Conservation (phyloP, 2,113 vertebrate genomes). For the Otocyon megalotis region DNA sequence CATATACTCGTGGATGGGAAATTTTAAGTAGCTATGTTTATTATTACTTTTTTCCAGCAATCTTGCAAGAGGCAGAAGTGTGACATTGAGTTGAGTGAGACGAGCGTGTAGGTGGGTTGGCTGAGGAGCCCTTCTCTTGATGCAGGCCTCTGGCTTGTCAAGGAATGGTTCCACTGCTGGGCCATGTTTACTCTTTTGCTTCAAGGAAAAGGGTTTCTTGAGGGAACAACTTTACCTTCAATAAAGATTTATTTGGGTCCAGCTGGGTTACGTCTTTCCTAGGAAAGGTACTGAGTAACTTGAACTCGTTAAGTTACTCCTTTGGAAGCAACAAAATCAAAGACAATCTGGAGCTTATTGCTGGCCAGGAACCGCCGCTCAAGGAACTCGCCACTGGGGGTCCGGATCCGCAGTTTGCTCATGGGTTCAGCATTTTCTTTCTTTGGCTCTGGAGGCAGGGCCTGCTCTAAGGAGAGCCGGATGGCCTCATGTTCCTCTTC, state of each 20-base stretch:
- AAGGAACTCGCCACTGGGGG: conserved; percentile 97
- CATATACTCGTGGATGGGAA: conserved; percentile 87
- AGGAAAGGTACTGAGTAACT: conserved; percentile 99
- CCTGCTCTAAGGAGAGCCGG: conserved; percentile 96
- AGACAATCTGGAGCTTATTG: conserved; percentile 97
- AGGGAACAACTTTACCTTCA: conserved; percentile 98
- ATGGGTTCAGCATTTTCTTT: conserved; percentile 94
- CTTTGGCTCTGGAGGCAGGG: conserved; percentile 94
- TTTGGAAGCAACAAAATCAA: conserved; percentile 99
- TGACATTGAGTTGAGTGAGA: conserved; percentile 85
- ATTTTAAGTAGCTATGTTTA: conserved; percentile 88
- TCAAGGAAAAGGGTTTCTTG: conserved; percentile 99
- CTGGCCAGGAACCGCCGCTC: conserved; percentile 97
- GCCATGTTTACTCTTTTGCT: conserved; percentile 93
- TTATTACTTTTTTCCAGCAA: conserved; percentile 86
- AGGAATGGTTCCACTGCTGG: conserved; percentile 83
- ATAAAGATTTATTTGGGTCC: conserved; percentile 94
- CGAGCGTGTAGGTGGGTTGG: conserved; percentile 83
- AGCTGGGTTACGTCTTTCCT: conserved; percentile 98
- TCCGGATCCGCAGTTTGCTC: conserved; percentile 97
- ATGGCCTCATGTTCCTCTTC: conserved; percentile 90
- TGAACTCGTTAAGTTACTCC: conserved; percentile 98
- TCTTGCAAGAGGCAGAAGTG: conserved; percentile 89
- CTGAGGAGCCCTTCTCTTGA: conserved; percentile 83
- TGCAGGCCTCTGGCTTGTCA: conserved; percentile 83